These are phyloP conservation scores for Drosophila rhopaloa DNA, from an alignment of 1,140 invertebrate species.

Conservation along the genomic window DNA sequence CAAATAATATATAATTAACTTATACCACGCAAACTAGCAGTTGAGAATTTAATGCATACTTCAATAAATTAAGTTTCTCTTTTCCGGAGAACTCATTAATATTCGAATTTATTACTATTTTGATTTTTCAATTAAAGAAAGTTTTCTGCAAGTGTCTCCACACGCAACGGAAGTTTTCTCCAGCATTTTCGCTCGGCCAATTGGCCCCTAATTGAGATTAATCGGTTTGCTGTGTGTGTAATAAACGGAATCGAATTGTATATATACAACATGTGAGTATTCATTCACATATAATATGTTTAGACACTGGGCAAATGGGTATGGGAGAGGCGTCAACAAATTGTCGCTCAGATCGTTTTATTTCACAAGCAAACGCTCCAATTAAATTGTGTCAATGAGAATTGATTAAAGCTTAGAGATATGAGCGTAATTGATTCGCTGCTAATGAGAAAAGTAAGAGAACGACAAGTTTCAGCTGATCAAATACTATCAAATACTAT, in stretches of 20 bases:
- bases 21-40: no score
- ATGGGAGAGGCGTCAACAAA: slow-evolving; percentile 27
- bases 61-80: neutral
- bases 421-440: slow-evolving; percentile 64
- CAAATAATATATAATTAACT: no score
- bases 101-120: neutral
- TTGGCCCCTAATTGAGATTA: slow-evolving; percentile 76
- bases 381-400: slow-evolving; percentile 80
- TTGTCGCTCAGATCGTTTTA: slow-evolving; percentile 42
- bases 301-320: slow-evolving; percentile 3
- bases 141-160: slow-evolving; percentile 8
- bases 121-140: neutral
- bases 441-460: slow-evolving; percentile 31
- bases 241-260: slow-evolving; percentile 54
- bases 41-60: no score
- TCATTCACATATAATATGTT: slow-evolving; percentile 1
- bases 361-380: slow-evolving; percentile 49
- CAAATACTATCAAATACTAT: no score
- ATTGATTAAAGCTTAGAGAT: slow-evolving; percentile 71
- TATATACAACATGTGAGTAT: slow-evolving; percentile 49
- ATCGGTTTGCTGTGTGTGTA: slow-evolving; percentile 49
- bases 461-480: slow-evolving; percentile 29
- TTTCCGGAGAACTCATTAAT: neutral
- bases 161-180: slow-evolving; percentile 42
- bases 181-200: slow-evolving; percentile 49